Base-by-base conservation (phyloP, 2,113 vertebrate species). In the Charadrius vociferus region DNA sequence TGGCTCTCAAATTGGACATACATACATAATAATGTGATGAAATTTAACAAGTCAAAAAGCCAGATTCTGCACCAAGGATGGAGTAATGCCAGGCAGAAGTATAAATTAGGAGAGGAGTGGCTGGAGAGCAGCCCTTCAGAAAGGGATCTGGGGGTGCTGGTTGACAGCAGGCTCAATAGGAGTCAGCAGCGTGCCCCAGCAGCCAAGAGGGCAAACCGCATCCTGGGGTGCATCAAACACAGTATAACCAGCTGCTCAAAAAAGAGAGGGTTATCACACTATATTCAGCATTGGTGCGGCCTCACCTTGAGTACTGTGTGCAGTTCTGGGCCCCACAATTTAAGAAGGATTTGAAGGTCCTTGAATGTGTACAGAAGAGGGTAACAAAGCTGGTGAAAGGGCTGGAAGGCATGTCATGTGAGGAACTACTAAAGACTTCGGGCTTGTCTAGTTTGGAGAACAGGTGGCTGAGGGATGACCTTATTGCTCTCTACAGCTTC, bases 31-130 rank as follows among this genome's bases (percentile, higher is more conserved):
- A 65, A 45, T 23, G 10, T 13, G 18, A 36, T 50, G 37, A 63
- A 81, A 85, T 34, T 49, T 43, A 39, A 26, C 7, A n/a, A 13
- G 7, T 30, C 1, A 0, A 72, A 82, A 39, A 7, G 3, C 6
- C 7, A 1, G 5, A 23, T 77, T 81, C 8, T 67, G 17, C 5
- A 19, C 9, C 14, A 37, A 9, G 14, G 47, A n/a, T 0, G 0
- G 16, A 74, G 19, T 36, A 90, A 71, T 0, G 0, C 3, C 5
- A 0, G 20, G 3, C 5, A 55, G 4, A 23, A 23, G 4, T 20
- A 14, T n/a, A 32, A 61, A 16, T 1, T 6, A 9, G 11, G 70
- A 55, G 21, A 47, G 6, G 29, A 53, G 17, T 3, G 6, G 1
- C 53, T 55, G 47, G 18, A 12, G 30, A 75, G 0, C 26, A 62